phyloP scores from a whole-genome alignment of 53 echinoderm and acorn worm species.

The Pentamera pediparva region DNA sequence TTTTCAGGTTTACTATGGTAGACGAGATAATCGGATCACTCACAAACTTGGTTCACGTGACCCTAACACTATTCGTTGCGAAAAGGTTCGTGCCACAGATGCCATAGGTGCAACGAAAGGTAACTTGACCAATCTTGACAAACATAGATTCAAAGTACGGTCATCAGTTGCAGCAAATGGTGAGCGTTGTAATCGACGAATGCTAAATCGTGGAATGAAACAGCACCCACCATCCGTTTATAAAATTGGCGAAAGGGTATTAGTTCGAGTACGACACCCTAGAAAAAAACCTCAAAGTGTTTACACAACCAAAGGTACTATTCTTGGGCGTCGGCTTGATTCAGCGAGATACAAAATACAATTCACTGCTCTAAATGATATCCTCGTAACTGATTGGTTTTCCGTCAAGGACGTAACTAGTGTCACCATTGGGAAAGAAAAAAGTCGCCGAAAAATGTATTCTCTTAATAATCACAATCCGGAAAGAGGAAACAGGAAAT shows the following conservation, averaged over 20 bases:
- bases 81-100: not conserved
- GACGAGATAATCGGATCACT: not conserved
- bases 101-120: not conserved
- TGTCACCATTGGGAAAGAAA: not conserved
- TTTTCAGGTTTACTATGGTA: conserved; percentile 20
- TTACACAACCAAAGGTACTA: not conserved
- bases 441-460: not conserved
- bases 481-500: not conserved
- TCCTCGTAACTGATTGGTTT: not conserved
- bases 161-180: not conserved
- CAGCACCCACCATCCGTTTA: not conserved
- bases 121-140: not conserved
- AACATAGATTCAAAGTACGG: not conserved
- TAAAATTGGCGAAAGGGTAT: conserved; percentile 7
- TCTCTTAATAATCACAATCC: not conserved
- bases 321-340: not conserved
- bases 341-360: conserved; percentile 6
- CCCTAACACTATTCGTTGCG: not conserved
- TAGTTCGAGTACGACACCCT: not conserved
- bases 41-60: not conserved
- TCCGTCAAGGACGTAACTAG: conserved; percentile 2
- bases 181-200: not conserved
- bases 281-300: not conserved
- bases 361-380: not conserved
- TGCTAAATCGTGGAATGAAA: not conserved